Base-by-base conservation (phyloP, 2,113 vertebrate species). In the Microtus oregoni region DNA sequence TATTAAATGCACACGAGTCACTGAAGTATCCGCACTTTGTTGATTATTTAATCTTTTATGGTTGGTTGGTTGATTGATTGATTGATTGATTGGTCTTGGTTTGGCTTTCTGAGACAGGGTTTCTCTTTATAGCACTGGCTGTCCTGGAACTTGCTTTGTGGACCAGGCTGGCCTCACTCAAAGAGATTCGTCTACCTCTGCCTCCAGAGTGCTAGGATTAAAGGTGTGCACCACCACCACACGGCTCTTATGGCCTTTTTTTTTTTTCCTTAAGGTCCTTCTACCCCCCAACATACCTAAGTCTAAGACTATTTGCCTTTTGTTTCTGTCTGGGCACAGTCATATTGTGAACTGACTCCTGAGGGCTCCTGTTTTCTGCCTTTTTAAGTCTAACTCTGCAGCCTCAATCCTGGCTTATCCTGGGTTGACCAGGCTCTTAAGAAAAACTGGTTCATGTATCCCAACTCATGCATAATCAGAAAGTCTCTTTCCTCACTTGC, bases 401-500 rank as follows among this genome's bases (percentile, higher is more conserved):
- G 14, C 44, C 38, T 77, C 63, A 92, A 5, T 58, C 13, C 35
- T 61, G 17, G 17, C 73, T 96, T 91, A 78, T 77, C n/a, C 41
- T 78, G 67, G 44, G 38, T 85, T 92, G 41, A 78, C 68, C 12
- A 7, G 47, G 67, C 67, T 68, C 50, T 61, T 61, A 70, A 79
- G 63, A 93, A 94, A 89, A 89, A 85, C 82, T 77, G 83, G 41
- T 41, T 73, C 28, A 47, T 58, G 19, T 73, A 44, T 73, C 65
- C 26, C 15, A 35, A 92, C 55, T 89, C 89, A 86, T 76, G 47
- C 91, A 7, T 81, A 94, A 89, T 79, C 68, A 86, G 87, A 94
- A 93, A 94, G 86, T 63, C 83, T 82, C 70, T 91, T 58, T 85
- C 76, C 67, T 97, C 28, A 77, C 90, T 92, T 92, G 82, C 70